Conservation (phyloP, 2,113 vertebrate species). For the Kryptolebias marmoratus region DNA sequence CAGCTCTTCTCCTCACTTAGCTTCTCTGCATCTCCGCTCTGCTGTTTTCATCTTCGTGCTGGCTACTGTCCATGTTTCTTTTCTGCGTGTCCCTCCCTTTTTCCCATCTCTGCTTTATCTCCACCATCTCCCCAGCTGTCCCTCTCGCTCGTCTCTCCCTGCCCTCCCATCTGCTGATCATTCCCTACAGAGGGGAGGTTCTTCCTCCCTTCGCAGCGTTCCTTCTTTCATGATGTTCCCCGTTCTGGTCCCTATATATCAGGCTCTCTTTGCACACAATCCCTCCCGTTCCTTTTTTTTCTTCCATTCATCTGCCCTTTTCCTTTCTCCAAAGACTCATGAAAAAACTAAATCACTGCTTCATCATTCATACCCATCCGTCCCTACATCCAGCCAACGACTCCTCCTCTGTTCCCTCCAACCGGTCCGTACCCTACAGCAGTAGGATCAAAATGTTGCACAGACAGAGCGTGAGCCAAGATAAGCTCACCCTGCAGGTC, state of each 20-base stretch:
- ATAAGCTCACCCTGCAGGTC: conserved; percentile 73
- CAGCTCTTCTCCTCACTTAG: conserved; percentile 32
- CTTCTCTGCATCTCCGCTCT: conserved; percentile 38
- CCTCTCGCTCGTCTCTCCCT: conserved; percentile 57
- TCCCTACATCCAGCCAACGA: conserved; percentile 36
- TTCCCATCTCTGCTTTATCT: conserved; percentile 57
- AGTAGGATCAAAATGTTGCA: conserved; percentile 65
- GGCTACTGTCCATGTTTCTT: conserved; percentile 53
- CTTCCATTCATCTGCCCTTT: conserved; percentile 13
- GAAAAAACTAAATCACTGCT: conserved; percentile 12
- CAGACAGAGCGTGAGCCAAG: conserved; percentile 67
- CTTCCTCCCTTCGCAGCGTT: conserved; percentile 20
- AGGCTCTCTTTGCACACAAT: conserved; percentile 24
- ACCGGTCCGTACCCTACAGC: conserved; percentile 56
- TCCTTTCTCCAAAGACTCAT: conserved; percentile 23
- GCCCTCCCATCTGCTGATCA: conserved; percentile 76
- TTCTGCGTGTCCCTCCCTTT: conserved; percentile 43
- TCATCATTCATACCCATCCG: conserved; percentile 27
- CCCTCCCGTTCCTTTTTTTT: conserved; percentile 4
- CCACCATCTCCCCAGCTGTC: conserved; percentile 68
- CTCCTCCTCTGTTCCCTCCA: conserved; percentile 33
- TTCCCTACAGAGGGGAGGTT: conserved; percentile 56
- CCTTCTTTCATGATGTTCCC: conserved; percentile 45
- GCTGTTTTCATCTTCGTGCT: conserved; percentile 47
- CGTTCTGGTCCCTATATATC: conserved; percentile 43